Evolutionary conservation across 2,888 invertebrate species (phyloP), one percentile per base, ranked within the genome.

Genomic region (Sipha maydis): DNA sequence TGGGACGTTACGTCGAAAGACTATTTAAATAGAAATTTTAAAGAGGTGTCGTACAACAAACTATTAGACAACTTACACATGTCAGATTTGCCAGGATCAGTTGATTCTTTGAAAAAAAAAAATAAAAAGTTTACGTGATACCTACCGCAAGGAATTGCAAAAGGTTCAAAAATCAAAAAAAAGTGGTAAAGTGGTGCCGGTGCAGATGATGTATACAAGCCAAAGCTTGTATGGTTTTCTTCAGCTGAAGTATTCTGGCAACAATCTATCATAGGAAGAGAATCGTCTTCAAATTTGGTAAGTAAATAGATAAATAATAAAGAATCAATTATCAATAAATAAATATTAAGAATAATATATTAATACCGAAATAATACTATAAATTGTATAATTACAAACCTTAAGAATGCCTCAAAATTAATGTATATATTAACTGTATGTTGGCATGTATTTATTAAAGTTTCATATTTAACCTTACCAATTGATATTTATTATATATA

Each of bases 81-180:
- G 38, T 61, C n/a, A 67, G 80, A 80, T 67, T 8, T 80, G 2
- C 80, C 80, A 67, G 80, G 80, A 38, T 67, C 80, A 80, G 67
- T 80, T 56, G 54, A 78, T 78, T 78, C 54, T 56, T 78, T 78
- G 67, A 80, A 80, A 67, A 80, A 76, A n/a, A 79, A 80, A 80
- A 80, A 80, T 67, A 67, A 67, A 67, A 67, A 80, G 80, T 41
- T 80, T 41, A 80, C 67, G 80, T 61, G 80, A 80, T 67, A 80
- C 80, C 80, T 67, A 80, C 67, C 67, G 67, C 61, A 67, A 80
- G 38, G 67, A 80, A 31, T 41, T 80, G n/a, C 61, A 67, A 67
- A 80, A 80, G 80, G 38, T 80, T 80, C 61, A 67, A 80, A 80
- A 80, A 80, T 80, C n/a, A 67, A 80, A 80, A 80, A 80, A 67